Base-by-base conservation (phyloP, 1,140 invertebrate species). In the Drosophila tsacasi region DNA sequence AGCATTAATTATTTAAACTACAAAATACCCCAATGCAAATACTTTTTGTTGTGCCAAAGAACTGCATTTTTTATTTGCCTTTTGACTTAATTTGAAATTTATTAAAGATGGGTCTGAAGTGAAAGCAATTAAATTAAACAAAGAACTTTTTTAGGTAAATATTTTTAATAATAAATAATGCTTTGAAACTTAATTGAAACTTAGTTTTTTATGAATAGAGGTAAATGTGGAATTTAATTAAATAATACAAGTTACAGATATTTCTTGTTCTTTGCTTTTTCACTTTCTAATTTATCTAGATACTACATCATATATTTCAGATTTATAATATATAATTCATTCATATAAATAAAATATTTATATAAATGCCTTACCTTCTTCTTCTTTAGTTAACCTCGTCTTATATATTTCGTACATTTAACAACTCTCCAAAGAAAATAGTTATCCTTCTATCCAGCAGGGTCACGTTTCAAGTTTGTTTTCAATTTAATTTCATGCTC, bases 381-480 rank as follows among this genome's bases (percentile, higher is more conserved):
- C 8, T 25, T n/a, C 15, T 10, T 25, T 5, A 49, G 23, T 10
- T 49, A 49, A 49, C 46, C 21, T 17, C 30, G 5, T 6, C 10
- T 10, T 8, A 25, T 50, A 27, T 32, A 32, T 25, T 23, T 2
- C 12, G 27, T 47, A 19, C 35, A 35, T 30, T 68, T 63, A 39
- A 49, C 21, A 52, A 40, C 17, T 21, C 59, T 5, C 37, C 7
- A 6, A 44, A 9, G 35, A 25, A 23, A 17, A 9, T 15, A 58
- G 64, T 30, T 59, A 12, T 17, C 30, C 52, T 19, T 19, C 6
- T 47, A 66, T 19, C 30, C 30, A 54, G 21, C 5, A 12, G 7
- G 23, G 32, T 25, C 19, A 32, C 55, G 50, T 72, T 71, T 17
- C 52, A 50, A 73, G 69, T 72, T 73, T 73, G 44, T 42, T 73